Evolutionary conservation across 1,140 invertebrate genomes (phyloP), one percentile per base, ranked within the genome.

Genomic region (Myzus persicae): DNA sequence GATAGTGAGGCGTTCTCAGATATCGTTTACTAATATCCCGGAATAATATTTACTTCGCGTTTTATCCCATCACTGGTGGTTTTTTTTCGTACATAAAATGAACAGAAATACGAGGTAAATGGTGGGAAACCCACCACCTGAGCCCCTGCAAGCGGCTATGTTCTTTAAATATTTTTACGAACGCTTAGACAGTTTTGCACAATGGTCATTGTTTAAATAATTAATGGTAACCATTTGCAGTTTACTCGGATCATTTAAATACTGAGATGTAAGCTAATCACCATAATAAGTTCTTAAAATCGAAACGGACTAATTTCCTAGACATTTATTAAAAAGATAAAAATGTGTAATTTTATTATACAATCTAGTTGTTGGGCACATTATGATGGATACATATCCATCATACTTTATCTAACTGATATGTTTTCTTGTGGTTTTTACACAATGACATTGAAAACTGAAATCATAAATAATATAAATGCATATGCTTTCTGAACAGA

Each of bases 131-230:
- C 36, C 0, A 31, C 91, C 91, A 93, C 91, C 91, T 93, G 91
- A 38, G 42, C n/a, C 40, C 11, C 8, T 85, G 24, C 36, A 42
- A 44, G 22, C 18, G 51, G 51, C 46, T 84, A n/a, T 85, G 44
- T 93, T 54, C 81, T 84, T 93, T 48, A 93, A 93, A 84, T 31
- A 85, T 85, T 84, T 48, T 84, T 93, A 93, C 76, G 38, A 92
- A 31, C 44, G 36, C 76, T 81, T 36, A 91, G 40, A 91, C 90
- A 81, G 4, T 81, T 91, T 38, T 46, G 2, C 31, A 91, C 26
- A 91, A 91, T 91, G n/a, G 67, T 81, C 90, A 92, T 92, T 92
- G 46, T 92, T 92, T 51, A 84, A 42, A 38, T 91, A 90, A 90
- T 90, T 42, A 90, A 90, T 42, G 51, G 6, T 42, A 31, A 42